phyloP scores from a whole-genome alignment of 2,888 invertebrate genomes.

The Agrochola circellaris region DNA sequence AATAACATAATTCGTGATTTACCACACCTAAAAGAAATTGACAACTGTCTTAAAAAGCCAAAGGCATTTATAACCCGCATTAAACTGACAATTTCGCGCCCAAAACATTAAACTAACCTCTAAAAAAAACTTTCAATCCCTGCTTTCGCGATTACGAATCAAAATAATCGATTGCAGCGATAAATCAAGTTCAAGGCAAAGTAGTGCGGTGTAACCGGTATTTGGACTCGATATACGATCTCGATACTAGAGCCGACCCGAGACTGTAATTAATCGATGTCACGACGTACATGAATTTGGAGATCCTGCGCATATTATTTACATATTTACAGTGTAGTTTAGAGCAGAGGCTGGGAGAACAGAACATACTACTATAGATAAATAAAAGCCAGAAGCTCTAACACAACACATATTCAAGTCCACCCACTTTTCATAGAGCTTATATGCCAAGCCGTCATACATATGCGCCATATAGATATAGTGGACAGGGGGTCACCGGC shows the following conservation, averaged over 20 bases:
- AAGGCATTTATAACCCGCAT: conserved; percentile 41
- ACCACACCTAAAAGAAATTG: conserved; percentile 54
- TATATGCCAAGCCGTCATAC: too few species aligned
- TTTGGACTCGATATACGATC: conserved; percentile 55
- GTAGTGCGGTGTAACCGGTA: conserved; percentile 70
- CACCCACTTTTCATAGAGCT: too few species aligned
- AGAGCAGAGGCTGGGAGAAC: conserved; percentile 18
- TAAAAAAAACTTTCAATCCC: conserved; percentile 58
- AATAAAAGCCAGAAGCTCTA: too few species aligned
- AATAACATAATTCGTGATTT: conserved; percentile 38
- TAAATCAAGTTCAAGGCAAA: conserved; percentile 73
- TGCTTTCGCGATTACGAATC: conserved; percentile 68
- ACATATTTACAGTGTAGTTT: conserved; percentile 34
- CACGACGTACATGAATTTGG: conserved; percentile 64
- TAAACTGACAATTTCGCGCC: conserved; percentile 34
- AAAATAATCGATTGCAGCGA: conserved; percentile 70
- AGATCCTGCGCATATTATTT: conserved; percentile 41
- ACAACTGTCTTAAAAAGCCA: conserved; percentile 46
- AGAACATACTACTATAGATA: background rate
- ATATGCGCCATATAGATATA: too few species aligned
- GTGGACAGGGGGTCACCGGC: too few species aligned
- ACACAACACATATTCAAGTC: background rate
- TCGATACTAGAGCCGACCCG: conserved; percentile 54
- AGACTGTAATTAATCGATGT: conserved; percentile 78
- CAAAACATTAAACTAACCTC: conserved; percentile 30